Evolutionary conservation across 2,797 vertebrate species (phyloP), one percentile per base, ranked within the genome.

Genomic region (Picus viridis): DNA sequence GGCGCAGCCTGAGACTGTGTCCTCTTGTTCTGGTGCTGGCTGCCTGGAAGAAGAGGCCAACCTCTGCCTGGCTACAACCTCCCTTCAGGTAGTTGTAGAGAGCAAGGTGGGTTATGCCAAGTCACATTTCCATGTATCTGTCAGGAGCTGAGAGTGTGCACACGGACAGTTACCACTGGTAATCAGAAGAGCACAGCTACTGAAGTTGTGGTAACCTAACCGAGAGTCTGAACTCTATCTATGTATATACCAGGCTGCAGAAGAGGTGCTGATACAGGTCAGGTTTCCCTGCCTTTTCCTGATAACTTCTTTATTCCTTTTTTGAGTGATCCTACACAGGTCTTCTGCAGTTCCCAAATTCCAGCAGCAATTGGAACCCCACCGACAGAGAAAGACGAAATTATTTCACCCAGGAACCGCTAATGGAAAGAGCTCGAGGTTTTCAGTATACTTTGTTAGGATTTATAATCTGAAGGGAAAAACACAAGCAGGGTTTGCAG

Each of bases 401-500:
- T 18, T 47, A 9, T 90, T 91, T 88, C 79, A 90, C 85, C 70
- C 9, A 32, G 59, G 53, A 87, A 56, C 22, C 83, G 56, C 67
- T 83, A 69, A 89, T 84, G 64, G 79, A 85, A 90, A 63, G 27
- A 90, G 53, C 49, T 73, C 0, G 5, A 64, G 81, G 73, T 75
- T 87, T 94, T 73, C 89, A 75, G 39, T 27, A 53, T 56, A 51
- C 36, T 90, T 90, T 69, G 56, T 85, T 85, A 92, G 82, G 53
- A 90, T 94, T 86, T 92, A 47, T 23, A 89, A 75, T 68, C 94
- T 56, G 63, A 29, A 59, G 70, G 32, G 93, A 70, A 92, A 94
- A 94, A 86, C 82, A 86, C 68, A 90, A 88, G 73, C 90, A 81
- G 76, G 49, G 64, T 88, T 88, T 86, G 39, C 74, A 86, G 88